These are phyloP conservation scores for Lordiphosa stackelbergi DNA, from an alignment of 1,140 invertebrate species.

Conservation along the genomic window DNA sequence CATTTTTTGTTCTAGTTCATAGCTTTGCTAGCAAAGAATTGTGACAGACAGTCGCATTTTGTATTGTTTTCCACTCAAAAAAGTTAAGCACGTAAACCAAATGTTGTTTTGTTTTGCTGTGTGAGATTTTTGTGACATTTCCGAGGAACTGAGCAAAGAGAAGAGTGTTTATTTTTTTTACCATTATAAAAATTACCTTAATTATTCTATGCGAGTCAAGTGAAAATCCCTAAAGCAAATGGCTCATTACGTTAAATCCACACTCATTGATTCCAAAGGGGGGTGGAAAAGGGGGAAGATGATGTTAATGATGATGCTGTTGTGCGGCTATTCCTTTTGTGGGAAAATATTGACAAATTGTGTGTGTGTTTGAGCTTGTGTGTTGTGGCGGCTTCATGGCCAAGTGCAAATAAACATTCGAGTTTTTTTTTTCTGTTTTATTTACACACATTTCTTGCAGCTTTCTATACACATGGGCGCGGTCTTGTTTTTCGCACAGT, in stretches of 20 bases:
- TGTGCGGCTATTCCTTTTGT: slow-evolving; percentile 11
- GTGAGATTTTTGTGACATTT: no score
- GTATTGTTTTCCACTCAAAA: no score
- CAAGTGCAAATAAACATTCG: slow-evolving; percentile 30
- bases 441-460: slow-evolving; percentile 25
- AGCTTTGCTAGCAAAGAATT: no score
- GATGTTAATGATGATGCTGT: slow-evolving; percentile 1
- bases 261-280: slow-evolving; percentile 34
- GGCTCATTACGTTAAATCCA: slow-evolving; percentile 20
- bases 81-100: no score
- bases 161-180: no score
- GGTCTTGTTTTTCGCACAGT: slow-evolving; percentile 43
- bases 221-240: slow-evolving; percentile 12
- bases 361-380: slow-evolving; percentile 3
- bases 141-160: no score
- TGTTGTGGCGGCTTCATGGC: slow-evolving; percentile 18
- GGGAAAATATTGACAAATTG: slow-evolving; percentile 41
- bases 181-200: slow-evolving; percentile 14
- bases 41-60: no score
- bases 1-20: no score
- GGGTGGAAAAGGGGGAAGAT: not conserved
- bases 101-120: no score
- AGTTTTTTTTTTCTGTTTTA: slow-evolving; percentile 17
- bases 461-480: slow-evolving; percentile 43
- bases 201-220: not conserved